Conservation (phyloP, 2,888 invertebrate genomes). For the Abrostola triplasia region DNA sequence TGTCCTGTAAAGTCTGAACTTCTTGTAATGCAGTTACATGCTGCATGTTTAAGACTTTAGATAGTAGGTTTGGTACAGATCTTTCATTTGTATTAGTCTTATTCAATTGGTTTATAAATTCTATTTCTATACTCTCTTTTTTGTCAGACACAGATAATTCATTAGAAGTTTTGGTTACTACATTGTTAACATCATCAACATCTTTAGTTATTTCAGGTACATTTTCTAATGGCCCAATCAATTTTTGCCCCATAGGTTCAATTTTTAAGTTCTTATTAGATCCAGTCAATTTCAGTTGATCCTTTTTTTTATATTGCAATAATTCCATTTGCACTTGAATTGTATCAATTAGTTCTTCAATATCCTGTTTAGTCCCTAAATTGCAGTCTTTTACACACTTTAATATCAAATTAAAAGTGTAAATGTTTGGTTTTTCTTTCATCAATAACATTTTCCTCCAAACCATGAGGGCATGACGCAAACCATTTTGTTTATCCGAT, state of each 20-base stretch:
- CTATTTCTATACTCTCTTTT: slow-evolving; percentile 50
- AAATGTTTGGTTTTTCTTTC: slow-evolving; percentile 91
- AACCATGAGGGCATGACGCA: slow-evolving; percentile 94
- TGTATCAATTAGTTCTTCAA: slow-evolving; percentile 83
- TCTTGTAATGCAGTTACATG: slow-evolving; percentile 89
- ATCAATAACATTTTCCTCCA: slow-evolving; percentile 94
- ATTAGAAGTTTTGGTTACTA: slow-evolving; percentile 4
- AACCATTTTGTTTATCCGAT: slow-evolving; percentile 93
- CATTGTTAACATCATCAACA: background rate
- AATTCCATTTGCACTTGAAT: slow-evolving; percentile 68
- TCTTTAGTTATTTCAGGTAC: background rate
- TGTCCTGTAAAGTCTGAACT: slow-evolving; percentile 89
- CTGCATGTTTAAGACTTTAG: slow-evolving; percentile 88
- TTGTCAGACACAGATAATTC: slow-evolving; percentile 29
- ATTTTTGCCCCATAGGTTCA: slow-evolving; percentile 29
- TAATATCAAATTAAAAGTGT: slow-evolving; percentile 94
- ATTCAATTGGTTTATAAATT: slow-evolving; percentile 57
- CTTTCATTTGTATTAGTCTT: slow-evolving; percentile 51
- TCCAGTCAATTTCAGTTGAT: slow-evolving; percentile 21
- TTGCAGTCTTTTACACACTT: slow-evolving; percentile 94
- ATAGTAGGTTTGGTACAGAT: slow-evolving; percentile 90
- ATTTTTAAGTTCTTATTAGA: slow-evolving; percentile 8
- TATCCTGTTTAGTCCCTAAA: slow-evolving; percentile 90
- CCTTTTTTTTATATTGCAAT: slow-evolving; percentile 15
- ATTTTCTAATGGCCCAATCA: slow-evolving; percentile 20